These are phyloP conservation scores for Aplysina aerophoba DNA, from an alignment of 37 sponge, comb jelly and placozoan genomes.

Conservation along the genomic window DNA sequence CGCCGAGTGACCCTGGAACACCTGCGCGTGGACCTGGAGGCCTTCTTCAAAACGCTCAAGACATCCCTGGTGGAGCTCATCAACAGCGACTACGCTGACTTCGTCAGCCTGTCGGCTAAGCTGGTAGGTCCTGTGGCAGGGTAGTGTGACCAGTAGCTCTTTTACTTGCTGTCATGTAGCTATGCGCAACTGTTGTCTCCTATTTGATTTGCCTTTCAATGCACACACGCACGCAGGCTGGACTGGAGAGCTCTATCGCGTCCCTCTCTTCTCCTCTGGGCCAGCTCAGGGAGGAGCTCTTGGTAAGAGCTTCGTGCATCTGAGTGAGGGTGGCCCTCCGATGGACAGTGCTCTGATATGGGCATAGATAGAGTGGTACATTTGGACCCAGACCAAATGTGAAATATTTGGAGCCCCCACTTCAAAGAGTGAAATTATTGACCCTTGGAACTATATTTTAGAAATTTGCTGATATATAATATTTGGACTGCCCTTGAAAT, in stretches of 20 bases:
- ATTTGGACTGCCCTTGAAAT: too few relatives aligned
- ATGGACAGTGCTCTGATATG: too few relatives aligned
- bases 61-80: constrained; percentile 95
- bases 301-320: constrained; percentile 36
- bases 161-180: not conserved
- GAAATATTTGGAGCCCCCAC: too few relatives aligned
- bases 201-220: too few relatives aligned
- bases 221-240: too few relatives aligned
- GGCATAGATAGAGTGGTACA: too few relatives aligned
- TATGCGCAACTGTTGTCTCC: too few relatives aligned
- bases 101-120: constrained; percentile 88
- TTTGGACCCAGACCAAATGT: too few relatives aligned
- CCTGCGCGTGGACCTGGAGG: constrained; percentile 86
- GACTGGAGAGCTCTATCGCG: constrained; percentile 73
- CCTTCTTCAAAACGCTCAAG: constrained; percentile 86
- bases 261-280: constrained; percentile 57
- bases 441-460: too few relatives aligned
- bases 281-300: constrained; percentile 63
- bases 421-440: too few relatives aligned
- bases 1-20: constrained; percentile 82
- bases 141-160: not conserved
- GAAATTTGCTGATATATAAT: too few relatives aligned
- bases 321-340: too few relatives aligned
- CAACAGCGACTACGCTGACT: constrained; percentile 97
- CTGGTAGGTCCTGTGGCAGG: constrained; percentile 76